Evolutionary conservation across 2,888 invertebrate genomes (phyloP).

Genomic region (Taphrorychus bicolor): DNA sequence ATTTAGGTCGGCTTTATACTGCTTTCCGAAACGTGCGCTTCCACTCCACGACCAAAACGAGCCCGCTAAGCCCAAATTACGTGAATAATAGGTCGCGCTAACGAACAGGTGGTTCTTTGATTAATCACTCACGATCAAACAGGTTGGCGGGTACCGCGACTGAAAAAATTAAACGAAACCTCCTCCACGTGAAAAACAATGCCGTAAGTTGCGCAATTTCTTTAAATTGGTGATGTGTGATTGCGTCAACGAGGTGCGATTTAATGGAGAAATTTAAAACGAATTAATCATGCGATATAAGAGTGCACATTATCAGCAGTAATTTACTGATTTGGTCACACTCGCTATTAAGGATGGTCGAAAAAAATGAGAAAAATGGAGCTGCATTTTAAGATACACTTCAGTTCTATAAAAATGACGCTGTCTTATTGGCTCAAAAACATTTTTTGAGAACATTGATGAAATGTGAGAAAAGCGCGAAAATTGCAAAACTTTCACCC

Average conservation of each 20-base stretch:
- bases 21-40: neutral
- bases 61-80: neutral
- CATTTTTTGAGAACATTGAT: too few species aligned
- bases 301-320: too few species aligned
- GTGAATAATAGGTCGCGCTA: neutral
- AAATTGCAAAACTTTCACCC: too few species aligned
- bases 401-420: too few species aligned
- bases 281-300: neutral
- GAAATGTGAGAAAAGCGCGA: too few species aligned
- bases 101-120: neutral
- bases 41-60: neutral
- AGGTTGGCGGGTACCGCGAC: neutral
- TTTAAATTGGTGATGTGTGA: neutral
- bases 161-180: neutral
- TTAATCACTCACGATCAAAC: neutral
- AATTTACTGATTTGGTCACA: too few species aligned
- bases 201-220: neutral
- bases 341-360: too few species aligned
- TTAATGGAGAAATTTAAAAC: neutral
- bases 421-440: too few species aligned
- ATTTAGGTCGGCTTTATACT: neutral
- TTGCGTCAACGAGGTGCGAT: neutral
- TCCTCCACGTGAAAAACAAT: neutral
- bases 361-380: too few species aligned
- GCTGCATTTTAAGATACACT: too few species aligned